Conservation (phyloP, 2,888 invertebrate species). For the Tinea pellionella region DNA sequence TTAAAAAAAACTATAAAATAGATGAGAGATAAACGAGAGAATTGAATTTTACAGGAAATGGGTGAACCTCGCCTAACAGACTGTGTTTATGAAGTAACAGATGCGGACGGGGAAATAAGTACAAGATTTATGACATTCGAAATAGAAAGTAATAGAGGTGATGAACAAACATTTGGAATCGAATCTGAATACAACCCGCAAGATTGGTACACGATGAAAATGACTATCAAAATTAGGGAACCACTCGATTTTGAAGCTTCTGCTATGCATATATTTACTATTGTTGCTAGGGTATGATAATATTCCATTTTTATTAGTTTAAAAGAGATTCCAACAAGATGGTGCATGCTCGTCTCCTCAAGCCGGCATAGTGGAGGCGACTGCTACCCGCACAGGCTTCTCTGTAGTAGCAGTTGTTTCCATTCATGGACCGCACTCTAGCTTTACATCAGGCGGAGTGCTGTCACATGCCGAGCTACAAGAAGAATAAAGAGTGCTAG, state of each 20-base stretch:
- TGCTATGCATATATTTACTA: conserved; percentile 64
- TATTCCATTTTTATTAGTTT: conserved; percentile 7
- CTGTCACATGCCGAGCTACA: no score
- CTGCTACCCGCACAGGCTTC: no score
- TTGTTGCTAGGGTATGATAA: conserved; percentile 62
- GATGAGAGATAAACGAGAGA: no score
- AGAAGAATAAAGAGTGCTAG: no score
- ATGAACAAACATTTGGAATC: conserved; percentile 45
- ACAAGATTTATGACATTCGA: conserved; percentile 47
- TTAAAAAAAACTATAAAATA: no score
- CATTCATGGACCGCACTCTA: no score
- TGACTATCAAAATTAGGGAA: conserved; percentile 35
- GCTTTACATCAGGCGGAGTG: no score
- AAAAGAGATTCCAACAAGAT: no score
- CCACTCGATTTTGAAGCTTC: conserved; percentile 54
- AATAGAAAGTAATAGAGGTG: conserved; percentile 45
- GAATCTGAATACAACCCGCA: conserved; percentile 26
- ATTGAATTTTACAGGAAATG: conserved; percentile 47
- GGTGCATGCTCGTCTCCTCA: no score
- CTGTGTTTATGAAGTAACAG: conserved; percentile 47
- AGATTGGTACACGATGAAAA: conserved; percentile 39
- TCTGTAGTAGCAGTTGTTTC: no score
- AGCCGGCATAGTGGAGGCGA: no score
- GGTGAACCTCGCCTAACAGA: conserved; percentile 37
- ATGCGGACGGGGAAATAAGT: conserved; percentile 53